These are phyloP conservation scores for Meloidogyne hapla DNA, from an alignment of 1,140 invertebrate genomes.

Conservation along the genomic window DNA sequence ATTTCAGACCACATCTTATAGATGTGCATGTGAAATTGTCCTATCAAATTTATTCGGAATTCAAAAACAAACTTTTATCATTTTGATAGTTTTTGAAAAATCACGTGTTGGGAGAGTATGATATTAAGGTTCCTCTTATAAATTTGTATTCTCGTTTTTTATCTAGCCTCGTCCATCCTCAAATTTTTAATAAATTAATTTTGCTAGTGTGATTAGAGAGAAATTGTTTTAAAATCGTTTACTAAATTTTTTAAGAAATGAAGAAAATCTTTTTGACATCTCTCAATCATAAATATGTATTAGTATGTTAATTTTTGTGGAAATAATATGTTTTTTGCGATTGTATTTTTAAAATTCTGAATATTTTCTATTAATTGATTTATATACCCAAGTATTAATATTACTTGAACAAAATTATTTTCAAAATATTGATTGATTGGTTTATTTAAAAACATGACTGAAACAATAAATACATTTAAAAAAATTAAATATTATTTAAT, in stretches of 20 bases:
- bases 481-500: too few species aligned
- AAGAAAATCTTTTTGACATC: background rate
- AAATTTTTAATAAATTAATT: background rate
- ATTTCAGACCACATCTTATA: too few species aligned
- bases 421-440: background rate
- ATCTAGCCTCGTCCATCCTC: background rate
- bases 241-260: background rate
- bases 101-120: background rate
- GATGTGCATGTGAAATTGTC: too few species aligned
- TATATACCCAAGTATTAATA: background rate
- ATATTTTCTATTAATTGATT: background rate
- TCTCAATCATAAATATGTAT: background rate
- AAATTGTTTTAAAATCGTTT: background rate
- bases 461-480: background rate
- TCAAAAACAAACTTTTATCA: too few species aligned
- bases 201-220: background rate
- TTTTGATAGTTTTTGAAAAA: background rate
- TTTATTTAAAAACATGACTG: background rate
- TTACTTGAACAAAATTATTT: background rate
- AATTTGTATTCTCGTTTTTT: background rate
- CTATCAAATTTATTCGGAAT: too few species aligned
- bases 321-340: background rate
- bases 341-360: background rate
- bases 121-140: background rate
- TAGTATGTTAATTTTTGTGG: background rate